These are phyloP conservation scores for Mormyrus hasselquistii DNA, from an alignment of 2,797 vertebrate species.

Conservation along the genomic window DNA sequence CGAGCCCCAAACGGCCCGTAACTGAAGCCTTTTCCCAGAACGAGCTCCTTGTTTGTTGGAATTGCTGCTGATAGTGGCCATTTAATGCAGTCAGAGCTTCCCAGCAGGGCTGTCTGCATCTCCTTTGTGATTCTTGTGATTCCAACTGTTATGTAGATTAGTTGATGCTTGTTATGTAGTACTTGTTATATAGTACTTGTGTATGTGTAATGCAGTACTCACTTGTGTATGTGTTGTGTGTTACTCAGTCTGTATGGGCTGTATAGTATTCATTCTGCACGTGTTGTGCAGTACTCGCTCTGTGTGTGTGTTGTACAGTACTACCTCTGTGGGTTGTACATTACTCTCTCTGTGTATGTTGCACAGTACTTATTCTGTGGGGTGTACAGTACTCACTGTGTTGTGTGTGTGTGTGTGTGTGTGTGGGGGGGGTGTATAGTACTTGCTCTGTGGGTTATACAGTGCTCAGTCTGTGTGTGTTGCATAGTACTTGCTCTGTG, in stretches of 20 bases:
- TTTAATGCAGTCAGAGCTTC: not conserved
- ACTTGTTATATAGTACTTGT: not conserved
- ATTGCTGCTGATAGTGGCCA: not conserved
- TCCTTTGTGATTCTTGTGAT: not conserved
- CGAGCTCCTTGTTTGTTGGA: not conserved
- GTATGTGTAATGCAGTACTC: not conserved
- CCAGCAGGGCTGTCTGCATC: not conserved
- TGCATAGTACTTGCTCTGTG: not conserved
- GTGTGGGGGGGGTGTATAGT: not conserved
- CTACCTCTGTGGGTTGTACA: not conserved
- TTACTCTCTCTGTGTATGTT: not conserved
- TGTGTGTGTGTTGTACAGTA: not conserved
- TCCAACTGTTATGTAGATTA: not conserved
- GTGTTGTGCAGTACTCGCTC: not conserved
- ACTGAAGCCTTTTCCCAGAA: not conserved
- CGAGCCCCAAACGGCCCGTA: constrained; percentile 16
- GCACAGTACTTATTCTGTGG: not conserved
- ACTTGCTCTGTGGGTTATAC: not conserved
- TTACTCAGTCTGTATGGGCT: constrained; percentile 7
- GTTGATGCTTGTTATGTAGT: not conserved
- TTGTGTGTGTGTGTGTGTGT: too few species aligned
- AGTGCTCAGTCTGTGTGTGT: not conserved
- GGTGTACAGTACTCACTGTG: not conserved
- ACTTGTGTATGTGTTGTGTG: constrained; percentile 13
- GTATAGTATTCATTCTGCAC: not conserved